Percentiles rank a stretch among this genome's conserved stretches.
These are phyloP conservation scores for Ailurus styani DNA, from an alignment of 2,113 vertebrate species.

Conservation along the genomic window DNA sequence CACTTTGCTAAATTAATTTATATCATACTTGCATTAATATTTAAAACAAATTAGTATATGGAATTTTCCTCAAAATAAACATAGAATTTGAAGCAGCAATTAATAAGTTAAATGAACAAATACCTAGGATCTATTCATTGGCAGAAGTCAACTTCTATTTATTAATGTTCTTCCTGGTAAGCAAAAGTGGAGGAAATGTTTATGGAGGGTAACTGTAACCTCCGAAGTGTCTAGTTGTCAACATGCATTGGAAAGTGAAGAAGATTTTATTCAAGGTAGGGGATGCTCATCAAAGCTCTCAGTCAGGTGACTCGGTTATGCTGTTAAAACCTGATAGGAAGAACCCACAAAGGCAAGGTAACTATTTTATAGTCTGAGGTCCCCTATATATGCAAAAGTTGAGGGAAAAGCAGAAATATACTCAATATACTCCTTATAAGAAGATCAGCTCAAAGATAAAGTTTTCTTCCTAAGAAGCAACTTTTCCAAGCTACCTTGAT, in stretches of 20 bases:
- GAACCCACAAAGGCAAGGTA: neutral
- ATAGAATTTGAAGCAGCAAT: neutral
- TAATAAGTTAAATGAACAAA: neutral
- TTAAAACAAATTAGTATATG: neutral
- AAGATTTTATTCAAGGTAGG: neutral
- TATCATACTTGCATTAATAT: neutral
- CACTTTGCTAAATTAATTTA: neutral
- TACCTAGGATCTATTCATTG: neutral
- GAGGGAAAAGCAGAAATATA: neutral
- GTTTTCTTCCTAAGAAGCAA: conserved; percentile 48
- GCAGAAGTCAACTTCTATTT: neutral
- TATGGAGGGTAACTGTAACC: neutral
- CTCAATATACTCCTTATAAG: neutral
- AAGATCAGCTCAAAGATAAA: neutral
- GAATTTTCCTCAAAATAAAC: neutral
- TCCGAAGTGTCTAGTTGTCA: neutral
- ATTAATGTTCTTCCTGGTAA: neutral
- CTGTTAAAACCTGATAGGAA: neutral
- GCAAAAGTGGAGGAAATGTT: neutral
- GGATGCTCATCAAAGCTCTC: neutral
- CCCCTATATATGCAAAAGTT: neutral
- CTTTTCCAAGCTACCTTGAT: conserved; percentile 53
- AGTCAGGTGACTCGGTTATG: neutral
- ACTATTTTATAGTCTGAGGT: neutral
- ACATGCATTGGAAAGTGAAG: neutral